Evolutionary conservation across 1,140 invertebrate genomes (phyloP).

Genomic region (Brachionus koreanus): DNA sequence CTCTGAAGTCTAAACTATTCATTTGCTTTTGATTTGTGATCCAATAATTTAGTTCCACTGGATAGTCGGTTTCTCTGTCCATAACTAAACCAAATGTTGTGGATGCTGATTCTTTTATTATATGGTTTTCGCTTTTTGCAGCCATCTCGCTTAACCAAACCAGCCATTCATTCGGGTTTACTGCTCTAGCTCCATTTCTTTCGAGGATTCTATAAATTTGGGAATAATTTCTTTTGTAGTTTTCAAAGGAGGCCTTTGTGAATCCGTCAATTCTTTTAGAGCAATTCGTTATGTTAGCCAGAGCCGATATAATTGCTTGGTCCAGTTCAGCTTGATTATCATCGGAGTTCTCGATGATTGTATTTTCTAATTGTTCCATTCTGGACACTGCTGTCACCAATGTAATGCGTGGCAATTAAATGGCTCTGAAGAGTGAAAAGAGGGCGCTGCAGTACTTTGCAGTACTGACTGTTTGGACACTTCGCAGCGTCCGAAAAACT

Average conservation of each 20-base stretch:
- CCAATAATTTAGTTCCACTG: slow-evolving; percentile 2
- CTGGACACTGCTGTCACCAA: slow-evolving; percentile 16
- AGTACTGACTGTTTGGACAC: not conserved
- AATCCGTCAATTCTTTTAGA: not conserved
- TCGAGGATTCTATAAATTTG: not conserved
- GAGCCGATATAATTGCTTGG: slow-evolving; percentile 17
- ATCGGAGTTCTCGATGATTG: not conserved
- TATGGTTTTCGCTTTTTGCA: not conserved
- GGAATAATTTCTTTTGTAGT: not conserved
- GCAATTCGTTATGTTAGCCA: not conserved
- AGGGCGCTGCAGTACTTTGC: too few relatives aligned
- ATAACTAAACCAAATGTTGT: not conserved
- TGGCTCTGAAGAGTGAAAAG: not conserved
- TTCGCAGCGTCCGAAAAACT: not conserved
- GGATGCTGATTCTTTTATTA: not conserved
- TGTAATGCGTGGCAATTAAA: not conserved
- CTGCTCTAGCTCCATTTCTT: not conserved
- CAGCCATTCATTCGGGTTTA: not conserved
- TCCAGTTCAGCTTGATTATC: not conserved
- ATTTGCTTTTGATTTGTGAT: not conserved
- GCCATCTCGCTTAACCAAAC: not conserved
- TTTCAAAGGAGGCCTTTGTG: not conserved
- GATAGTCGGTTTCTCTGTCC: not conserved
- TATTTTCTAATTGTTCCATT: slow-evolving; percentile 1
- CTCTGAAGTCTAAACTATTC: not conserved